Conservation (phyloP, 2,888 invertebrate genomes). For the Nymphalis c-album region DNA sequence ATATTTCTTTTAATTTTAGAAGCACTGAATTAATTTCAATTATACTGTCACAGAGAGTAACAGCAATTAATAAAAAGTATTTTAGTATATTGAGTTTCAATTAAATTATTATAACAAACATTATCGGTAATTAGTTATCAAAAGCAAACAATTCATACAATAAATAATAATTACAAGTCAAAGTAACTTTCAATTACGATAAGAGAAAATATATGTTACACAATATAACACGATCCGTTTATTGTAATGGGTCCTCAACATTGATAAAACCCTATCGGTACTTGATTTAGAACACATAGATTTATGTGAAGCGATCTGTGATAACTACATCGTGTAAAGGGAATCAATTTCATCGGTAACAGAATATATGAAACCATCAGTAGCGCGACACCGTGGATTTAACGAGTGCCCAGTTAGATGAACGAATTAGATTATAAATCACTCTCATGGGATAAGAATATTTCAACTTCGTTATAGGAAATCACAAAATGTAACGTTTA, state of each 20-base stretch:
- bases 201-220: conserved; percentile 20
- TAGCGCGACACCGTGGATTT: no score
- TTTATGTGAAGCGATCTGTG: conserved; percentile 65
- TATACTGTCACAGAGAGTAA: no score
- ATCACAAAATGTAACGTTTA: no score
- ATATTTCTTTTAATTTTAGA: not conserved
- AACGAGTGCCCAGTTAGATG: no score
- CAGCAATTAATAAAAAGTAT: no score
- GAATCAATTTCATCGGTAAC: conserved; percentile 48
- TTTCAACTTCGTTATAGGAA: no score
- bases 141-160: conserved; percentile 1
- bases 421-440: no score
- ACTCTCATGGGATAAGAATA: no score
- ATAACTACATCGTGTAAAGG: conserved; percentile 64
- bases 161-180: conserved; percentile 13
- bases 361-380: no score
- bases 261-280: conserved; percentile 25
- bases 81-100: not conserved
- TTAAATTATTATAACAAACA: not conserved
- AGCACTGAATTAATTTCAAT: not conserved
- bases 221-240: conserved; percentile 23
- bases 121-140: not conserved
- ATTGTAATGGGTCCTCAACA: conserved; percentile 23
- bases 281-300: conserved; percentile 45
- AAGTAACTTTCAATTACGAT: conserved; percentile 13